Conservation (phyloP, 1,140 invertebrate genomes). For the Platorchestia sp. region DNA sequence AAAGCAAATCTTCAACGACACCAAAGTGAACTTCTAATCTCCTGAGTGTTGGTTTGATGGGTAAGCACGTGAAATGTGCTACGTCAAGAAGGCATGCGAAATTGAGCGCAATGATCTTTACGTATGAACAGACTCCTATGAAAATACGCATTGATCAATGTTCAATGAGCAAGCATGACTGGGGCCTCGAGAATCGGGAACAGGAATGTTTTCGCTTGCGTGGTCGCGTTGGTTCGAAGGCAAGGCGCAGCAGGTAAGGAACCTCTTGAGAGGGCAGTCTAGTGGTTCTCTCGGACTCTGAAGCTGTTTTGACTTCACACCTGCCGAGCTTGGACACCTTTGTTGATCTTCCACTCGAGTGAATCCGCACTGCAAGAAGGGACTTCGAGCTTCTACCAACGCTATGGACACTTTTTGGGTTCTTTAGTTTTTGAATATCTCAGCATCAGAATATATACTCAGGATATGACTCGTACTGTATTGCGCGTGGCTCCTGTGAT, state of each 20-base stretch:
- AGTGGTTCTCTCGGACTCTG: constrained; percentile 43
- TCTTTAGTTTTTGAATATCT: neutral
- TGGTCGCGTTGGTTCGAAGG: constrained; percentile 2
- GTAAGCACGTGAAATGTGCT: neutral
- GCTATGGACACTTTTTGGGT: neutral
- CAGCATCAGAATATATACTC: neutral
- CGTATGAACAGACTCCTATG: neutral
- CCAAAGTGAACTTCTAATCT: too few relatives aligned
- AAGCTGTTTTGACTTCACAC: constrained; percentile 54
- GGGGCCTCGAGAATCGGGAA: neutral
- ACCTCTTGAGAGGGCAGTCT: neutral
- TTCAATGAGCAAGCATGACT: constrained; percentile 20
- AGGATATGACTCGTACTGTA: neutral
- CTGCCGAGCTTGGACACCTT: constrained; percentile 42
- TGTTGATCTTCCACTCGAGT: constrained; percentile 30
- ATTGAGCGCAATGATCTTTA: neutral
- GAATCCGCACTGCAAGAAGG: constrained; percentile 27
- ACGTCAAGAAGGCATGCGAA: neutral
- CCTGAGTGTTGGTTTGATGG: neutral
- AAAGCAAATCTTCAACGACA: neutral
- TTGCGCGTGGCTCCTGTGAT: neutral
- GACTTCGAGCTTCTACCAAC: neutral
- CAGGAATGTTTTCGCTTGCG: constrained; percentile 43
- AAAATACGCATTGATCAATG: neutral
- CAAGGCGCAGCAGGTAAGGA: constrained; percentile 19